Evolutionary conservation across 1,140 invertebrate genomes (phyloP).

Genomic region (Saccostrea cuccullata): DNA sequence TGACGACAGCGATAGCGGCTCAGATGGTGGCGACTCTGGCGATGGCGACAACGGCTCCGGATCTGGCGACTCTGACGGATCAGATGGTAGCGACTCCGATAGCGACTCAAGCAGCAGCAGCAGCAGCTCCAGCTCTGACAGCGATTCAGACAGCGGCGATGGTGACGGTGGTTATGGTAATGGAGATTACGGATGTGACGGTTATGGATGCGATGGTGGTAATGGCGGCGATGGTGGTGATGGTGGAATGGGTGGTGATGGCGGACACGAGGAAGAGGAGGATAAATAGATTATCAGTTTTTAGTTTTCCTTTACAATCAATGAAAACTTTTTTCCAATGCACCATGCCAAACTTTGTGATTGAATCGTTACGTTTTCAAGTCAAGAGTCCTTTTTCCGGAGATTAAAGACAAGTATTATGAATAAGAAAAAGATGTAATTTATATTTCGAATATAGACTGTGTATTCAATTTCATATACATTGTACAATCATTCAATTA

Average conservation of each 20-base stretch:
- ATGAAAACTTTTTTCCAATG: not conserved
- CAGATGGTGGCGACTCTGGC: not conserved
- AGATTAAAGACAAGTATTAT: too few relatives aligned
- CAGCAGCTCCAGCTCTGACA: not conserved
- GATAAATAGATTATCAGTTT: not conserved
- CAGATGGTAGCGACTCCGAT: not conserved
- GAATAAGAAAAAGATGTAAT: too few relatives aligned
- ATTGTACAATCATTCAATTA: too few relatives aligned
- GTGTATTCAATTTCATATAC: too few relatives aligned
- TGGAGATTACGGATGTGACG: not conserved
- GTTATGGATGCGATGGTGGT: not conserved
- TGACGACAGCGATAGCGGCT: not conserved
- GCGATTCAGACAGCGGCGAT: not conserved
- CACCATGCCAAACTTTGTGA: not conserved
- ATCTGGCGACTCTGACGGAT: constrained; percentile 14
- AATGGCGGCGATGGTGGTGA: not conserved
- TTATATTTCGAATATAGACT: too few relatives aligned
- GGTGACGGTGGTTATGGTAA: not conserved
- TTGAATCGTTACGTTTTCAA: not conserved
- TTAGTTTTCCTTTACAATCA: constrained; percentile 13
- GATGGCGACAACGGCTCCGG: not conserved
- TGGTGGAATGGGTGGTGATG: not conserved
- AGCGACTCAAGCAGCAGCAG: not conserved
- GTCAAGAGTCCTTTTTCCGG: not conserved
- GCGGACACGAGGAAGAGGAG: not conserved